Conservation (phyloP, 2,113 vertebrate species). For the Amia ocellicauda region DNA sequence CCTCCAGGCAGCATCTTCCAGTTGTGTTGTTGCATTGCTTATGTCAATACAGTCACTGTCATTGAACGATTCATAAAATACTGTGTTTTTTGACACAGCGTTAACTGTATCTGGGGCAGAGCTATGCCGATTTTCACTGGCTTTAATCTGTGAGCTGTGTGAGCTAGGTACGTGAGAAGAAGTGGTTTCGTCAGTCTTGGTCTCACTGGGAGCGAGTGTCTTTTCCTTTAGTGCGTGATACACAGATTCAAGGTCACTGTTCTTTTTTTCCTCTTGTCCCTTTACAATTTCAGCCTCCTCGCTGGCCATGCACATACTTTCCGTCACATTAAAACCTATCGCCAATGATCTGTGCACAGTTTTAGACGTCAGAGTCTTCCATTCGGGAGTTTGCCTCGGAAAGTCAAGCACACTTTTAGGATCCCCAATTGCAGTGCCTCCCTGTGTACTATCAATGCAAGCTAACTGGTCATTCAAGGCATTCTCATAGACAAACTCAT, state of each 20-base stretch:
- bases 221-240: not conserved
- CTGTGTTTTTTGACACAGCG: not conserved
- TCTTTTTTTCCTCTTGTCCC: constrained; percentile 1
- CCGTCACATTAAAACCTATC: not conserved
- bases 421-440: constrained; percentile 29
- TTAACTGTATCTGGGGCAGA: not conserved
- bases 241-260: constrained; percentile 10
- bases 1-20: not conserved
- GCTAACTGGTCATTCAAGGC: constrained; percentile 40
- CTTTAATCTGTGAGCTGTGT: constrained; percentile 1
- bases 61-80: not conserved
- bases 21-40: not conserved
- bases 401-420: constrained; percentile 47
- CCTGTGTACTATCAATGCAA: constrained; percentile 28
- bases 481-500: constrained; percentile 57
- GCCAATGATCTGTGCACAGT: constrained; percentile 65
- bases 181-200: not conserved
- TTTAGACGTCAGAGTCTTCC: constrained; percentile 69
- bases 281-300: constrained; percentile 4
- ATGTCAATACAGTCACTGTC: not conserved
- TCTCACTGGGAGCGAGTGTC: not conserved
- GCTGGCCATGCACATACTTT: not conserved
- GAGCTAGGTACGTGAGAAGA: not conserved
- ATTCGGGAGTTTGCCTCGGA: constrained; percentile 58
- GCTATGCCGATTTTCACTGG: not conserved